Evolutionary conservation across 1,140 invertebrate species (phyloP), one percentile per base, ranked within the genome.

Genomic region (Antheraea pernyi): DNA sequence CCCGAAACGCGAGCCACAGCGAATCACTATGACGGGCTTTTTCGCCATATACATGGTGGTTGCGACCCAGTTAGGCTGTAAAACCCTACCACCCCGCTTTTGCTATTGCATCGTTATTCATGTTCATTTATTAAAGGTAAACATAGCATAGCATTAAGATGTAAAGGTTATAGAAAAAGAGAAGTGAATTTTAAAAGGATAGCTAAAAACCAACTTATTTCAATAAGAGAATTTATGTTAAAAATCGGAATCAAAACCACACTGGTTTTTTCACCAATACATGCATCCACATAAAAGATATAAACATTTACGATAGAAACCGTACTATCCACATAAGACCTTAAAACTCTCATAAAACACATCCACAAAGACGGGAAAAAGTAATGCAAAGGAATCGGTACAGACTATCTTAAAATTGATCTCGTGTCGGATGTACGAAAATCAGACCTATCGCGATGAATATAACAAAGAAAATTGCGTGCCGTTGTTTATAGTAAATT

Each of bases 301-400:
- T 76, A 78, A 84, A 78, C 75, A 78, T 78, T 83, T 68, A 68
- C 65, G 64, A 73, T 68, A 74, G 65, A 71, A 65, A 73, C 65
- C 10, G 71, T 76, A 77, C 77, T 82, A 83, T 88, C 83, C 89
- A 92, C 82, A 91, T 89, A 91, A 89, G 85, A 86, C 82, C 76
- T 85, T 89, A 84, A 63, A 91, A 90, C 83, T 89, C 86, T 76
- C 81, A 87, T 89, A 90, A 91, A 92, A 89, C 89, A 91, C 88
- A 83, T 85, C 78, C 82, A 88, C 87, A 92, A 88, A 88, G 88
- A 89, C 88, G 79, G 22, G 85, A 89, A 90, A 89, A 92, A 91
- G 88, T 92, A 92, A 89, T 88, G 90, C 84, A 83, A 89, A 91
- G 86, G 90, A 91, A 91, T 92, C 90, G 86, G 86, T 85, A 89